Evolutionary conservation across 2,888 invertebrate species (phyloP).

Genomic region (Charanyca ferruginea): DNA sequence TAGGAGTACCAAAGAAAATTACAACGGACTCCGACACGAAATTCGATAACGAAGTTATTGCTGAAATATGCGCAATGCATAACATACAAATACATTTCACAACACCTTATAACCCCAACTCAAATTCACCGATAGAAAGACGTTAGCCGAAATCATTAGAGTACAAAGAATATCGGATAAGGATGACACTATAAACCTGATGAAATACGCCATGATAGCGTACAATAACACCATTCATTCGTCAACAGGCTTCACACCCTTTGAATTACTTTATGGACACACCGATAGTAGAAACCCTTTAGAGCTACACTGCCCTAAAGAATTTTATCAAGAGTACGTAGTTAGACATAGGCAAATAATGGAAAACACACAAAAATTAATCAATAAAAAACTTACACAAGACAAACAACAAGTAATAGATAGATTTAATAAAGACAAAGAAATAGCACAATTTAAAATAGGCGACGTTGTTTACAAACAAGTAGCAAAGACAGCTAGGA

Average conservation of each 20-base stretch:
- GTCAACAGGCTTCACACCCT: slow-evolving; percentile 63
- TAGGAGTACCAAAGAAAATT: slow-evolving; percentile 59
- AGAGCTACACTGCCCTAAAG: slow-evolving; percentile 67
- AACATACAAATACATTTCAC: slow-evolving; percentile 59
- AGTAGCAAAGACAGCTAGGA: slow-evolving; percentile 63
- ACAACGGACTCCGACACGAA: slow-evolving; percentile 64
- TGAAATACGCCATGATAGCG: slow-evolving; percentile 64
- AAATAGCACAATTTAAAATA: slow-evolving; percentile 56
- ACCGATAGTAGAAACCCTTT: slow-evolving; percentile 64
- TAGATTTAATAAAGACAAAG: slow-evolving; percentile 41
- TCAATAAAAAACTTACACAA: slow-evolving; percentile 28
- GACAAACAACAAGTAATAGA: slow-evolving; percentile 53
- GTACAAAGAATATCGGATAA: slow-evolving; percentile 59
- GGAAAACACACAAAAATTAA: slow-evolving; percentile 56
- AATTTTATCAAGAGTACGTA: slow-evolving; percentile 93
- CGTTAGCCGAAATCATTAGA: slow-evolving; percentile 52
- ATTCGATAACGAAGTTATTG: slow-evolving; percentile 64
- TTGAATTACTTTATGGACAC: slow-evolving; percentile 65
- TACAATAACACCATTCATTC: slow-evolving; percentile 67
- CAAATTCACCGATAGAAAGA: slow-evolving; percentile 60
- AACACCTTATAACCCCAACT: slow-evolving; percentile 59
- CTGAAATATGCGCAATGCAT: slow-evolving; percentile 58
- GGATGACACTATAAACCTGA: slow-evolving; percentile 53
- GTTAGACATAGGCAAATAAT: slow-evolving; percentile 90
- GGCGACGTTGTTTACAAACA: slow-evolving; percentile 62